Percentiles rank a stretch among this genome's conserved stretches.
Evolutionary conservation across 2,797 vertebrate species (phyloP).

Genomic region (Silurus lanzhouensis): DNA sequence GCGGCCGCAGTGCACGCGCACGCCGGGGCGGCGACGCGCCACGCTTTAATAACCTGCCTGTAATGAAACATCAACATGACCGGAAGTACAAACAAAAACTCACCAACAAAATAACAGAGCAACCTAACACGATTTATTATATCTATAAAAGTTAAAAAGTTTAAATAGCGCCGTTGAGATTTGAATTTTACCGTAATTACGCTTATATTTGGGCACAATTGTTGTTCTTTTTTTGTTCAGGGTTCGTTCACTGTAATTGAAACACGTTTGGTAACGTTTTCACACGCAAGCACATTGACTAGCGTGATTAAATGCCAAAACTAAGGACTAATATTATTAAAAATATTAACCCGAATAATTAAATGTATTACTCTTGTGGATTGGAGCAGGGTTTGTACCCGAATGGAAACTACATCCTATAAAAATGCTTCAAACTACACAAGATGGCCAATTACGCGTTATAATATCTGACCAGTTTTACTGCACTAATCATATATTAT

Average conservation of each 20-base stretch:
- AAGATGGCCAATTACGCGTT: no score
- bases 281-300: neutral
- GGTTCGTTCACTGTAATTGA: neutral
- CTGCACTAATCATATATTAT: no score
- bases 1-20: neutral
- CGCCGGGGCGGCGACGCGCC: neutral
- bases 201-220: neutral
- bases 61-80: neutral
- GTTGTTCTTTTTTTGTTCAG: no score
- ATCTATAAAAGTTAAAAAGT: neutral
- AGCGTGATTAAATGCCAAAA: neutral
- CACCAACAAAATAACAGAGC: neutral
- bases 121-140: neutral
- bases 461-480: no score
- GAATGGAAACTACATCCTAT: neutral
- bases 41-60: slow-evolving; percentile 2
- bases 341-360: no score
- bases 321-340: no score
- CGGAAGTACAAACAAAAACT: neutral
- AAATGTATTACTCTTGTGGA: no score
- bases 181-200: slow-evolving; percentile 46
- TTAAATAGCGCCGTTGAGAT: neutral
- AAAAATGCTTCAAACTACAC: neutral
- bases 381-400: no score
- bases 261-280: neutral